Conservation (phyloP, 2,113 vertebrate genomes). For the Onychostoma macrolepis region DNA sequence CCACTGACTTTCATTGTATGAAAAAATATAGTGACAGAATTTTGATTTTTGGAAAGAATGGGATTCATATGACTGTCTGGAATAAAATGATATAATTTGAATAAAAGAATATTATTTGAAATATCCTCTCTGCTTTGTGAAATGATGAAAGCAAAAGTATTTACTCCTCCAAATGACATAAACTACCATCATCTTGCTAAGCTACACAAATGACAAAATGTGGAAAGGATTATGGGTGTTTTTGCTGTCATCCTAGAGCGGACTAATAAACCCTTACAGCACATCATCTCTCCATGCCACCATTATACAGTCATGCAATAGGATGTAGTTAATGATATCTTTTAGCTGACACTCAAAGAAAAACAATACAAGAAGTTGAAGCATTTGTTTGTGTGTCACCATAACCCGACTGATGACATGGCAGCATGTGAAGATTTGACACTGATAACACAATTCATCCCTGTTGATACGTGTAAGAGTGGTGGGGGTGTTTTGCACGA, state of each 20-base stretch:
- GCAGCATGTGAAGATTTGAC: not conserved
- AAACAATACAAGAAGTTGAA: conserved; percentile 10
- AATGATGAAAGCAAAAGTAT: not conserved
- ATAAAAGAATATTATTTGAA: not conserved
- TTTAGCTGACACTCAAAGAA: conserved; percentile 8
- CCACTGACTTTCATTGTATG: not conserved
- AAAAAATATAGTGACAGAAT: not conserved
- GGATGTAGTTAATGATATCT: not conserved
- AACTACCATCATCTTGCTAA: not conserved
- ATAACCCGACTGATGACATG: not conserved
- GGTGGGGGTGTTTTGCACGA: not conserved
- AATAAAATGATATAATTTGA: not conserved
- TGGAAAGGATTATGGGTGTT: not conserved
- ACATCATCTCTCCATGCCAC: not conserved
- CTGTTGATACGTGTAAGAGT: not conserved
- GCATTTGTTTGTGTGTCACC: not conserved
- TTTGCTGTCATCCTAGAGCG: not conserved
- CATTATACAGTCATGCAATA: not conserved
- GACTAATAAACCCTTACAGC: not conserved
- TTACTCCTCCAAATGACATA: not conserved
- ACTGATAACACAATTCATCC: conserved; percentile 13
- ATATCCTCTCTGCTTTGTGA: not conserved
- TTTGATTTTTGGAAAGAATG: not conserved
- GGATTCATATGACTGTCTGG: not conserved
- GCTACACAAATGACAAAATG: not conserved